Evolutionary conservation across 2,797 vertebrate genomes (phyloP).

Genomic region (Malurus leucopterus): DNA sequence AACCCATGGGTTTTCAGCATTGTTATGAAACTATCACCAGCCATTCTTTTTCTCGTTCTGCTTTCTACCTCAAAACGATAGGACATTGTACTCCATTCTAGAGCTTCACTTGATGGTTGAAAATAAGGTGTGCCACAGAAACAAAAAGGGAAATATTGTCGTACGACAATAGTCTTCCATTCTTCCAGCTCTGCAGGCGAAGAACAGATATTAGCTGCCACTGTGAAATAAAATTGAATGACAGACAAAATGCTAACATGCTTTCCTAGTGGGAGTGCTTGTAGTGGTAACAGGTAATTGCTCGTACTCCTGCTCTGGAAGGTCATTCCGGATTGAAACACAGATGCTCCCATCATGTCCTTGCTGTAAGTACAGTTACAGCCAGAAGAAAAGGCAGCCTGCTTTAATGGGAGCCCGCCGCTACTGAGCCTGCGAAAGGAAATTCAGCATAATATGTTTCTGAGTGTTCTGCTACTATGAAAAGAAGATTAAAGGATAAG

Average conservation of each 20-base stretch:
- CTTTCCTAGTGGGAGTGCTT: background rate
- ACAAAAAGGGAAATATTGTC: background rate
- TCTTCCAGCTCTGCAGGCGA: background rate
- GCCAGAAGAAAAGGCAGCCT: background rate
- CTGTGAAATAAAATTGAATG: background rate
- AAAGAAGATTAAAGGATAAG: slow-evolving; percentile 61
- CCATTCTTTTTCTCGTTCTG: background rate
- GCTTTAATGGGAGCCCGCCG: slow-evolving; percentile 26
- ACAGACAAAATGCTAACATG: background rate
- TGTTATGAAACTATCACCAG: background rate
- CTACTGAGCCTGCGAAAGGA: background rate
- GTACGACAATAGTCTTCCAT: background rate
- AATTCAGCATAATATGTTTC: background rate
- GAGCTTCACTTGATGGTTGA: background rate
- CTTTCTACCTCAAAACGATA: background rate
- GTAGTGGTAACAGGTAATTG: background rate
- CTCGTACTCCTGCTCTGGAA: background rate
- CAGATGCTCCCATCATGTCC: background rate
- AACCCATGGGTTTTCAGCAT: background rate
- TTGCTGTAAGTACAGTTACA: background rate
- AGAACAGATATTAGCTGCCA: background rate
- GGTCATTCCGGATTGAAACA: background rate
- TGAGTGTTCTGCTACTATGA: slow-evolving; percentile 11
- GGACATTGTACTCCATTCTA: accelerated
- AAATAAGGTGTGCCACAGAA: background rate